Evolutionary conservation across 1,140 invertebrate genomes (phyloP).

Genomic region (Drosophila ambigua): DNA sequence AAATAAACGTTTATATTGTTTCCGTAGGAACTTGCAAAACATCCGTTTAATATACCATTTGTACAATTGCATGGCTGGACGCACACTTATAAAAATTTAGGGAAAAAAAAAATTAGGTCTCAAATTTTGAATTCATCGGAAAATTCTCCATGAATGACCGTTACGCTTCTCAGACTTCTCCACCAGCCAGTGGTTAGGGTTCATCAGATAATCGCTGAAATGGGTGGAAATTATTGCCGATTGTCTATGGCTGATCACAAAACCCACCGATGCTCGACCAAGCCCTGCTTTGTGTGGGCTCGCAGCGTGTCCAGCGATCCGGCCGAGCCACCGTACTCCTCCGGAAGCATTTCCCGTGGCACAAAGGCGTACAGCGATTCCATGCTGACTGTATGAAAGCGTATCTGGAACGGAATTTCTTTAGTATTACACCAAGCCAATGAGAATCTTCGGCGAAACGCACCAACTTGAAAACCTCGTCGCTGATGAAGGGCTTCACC

Average conservation of each 20-base stretch:
- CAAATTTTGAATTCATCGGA: conserved; percentile 30
- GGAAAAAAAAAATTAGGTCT: conserved; percentile 2
- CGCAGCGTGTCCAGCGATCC: conserved; percentile 86
- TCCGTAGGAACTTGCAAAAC: background rate
- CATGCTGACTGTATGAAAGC: conserved; percentile 87
- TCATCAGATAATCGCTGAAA: conserved; percentile 73
- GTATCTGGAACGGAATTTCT: conserved; percentile 78
- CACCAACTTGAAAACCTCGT: conserved; percentile 85
- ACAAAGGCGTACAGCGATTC: conserved; percentile 86
- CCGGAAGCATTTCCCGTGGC: conserved; percentile 86
- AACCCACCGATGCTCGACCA: conserved; percentile 69
- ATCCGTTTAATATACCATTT: background rate
- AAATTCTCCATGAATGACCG: conserved; percentile 61
- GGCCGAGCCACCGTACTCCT: conserved; percentile 87
- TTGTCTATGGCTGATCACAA: background rate
- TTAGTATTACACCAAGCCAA: background rate
- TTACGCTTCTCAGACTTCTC: conserved; percentile 64
- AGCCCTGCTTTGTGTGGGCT: conserved; percentile 84
- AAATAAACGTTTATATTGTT: too few relatives aligned
- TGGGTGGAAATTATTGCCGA: background rate
- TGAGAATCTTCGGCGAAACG: background rate
- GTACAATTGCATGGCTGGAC: background rate
- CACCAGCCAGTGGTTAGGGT: conserved; percentile 68
- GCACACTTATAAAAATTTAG: conserved; percentile 8
- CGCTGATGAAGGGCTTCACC: conserved; percentile 87